A percentile compares a stretch with the other conserved stretches of the same genome.
Evolutionary conservation across 2,113 vertebrate species (phyloP).

Genomic region (Pteruthius melanotis): DNA sequence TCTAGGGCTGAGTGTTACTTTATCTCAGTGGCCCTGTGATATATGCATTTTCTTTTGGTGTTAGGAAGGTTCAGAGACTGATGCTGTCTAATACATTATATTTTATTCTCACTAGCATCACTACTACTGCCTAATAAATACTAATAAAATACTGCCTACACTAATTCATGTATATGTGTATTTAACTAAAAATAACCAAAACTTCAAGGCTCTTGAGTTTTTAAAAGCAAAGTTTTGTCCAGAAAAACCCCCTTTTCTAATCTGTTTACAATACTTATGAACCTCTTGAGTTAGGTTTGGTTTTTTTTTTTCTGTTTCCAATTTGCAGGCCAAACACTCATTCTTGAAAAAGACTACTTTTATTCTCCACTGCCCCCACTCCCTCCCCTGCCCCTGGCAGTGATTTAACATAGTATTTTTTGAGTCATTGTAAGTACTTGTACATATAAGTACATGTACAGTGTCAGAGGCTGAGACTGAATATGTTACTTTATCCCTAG

Average conservation of each 20-base stretch:
- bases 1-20: constrained; percentile 80
- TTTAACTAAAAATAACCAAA: neutral
- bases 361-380: neutral
- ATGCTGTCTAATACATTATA: neutral
- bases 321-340: neutral
- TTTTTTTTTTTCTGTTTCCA: neutral
- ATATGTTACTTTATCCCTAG: neutral
- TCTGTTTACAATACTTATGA: neutral
- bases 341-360: neutral
- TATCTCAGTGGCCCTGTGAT: constrained; percentile 82
- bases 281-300: neutral
- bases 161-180: neutral
- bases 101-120: constrained; percentile 4
- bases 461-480: neutral
- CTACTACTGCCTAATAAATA: neutral
- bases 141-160: neutral
- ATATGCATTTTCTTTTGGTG: constrained; percentile 77
- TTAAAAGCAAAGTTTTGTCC: neutral
- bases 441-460: neutral
- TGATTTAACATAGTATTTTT: neutral
- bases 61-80: constrained; percentile 69
- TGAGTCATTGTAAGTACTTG: neutral
- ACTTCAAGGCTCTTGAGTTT: neutral
- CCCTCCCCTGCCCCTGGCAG: rapidly evolving
- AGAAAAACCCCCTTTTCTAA: neutral